Base-by-base conservation (phyloP, 2,797 vertebrate genomes). In the Sciurus carolinensis region DNA sequence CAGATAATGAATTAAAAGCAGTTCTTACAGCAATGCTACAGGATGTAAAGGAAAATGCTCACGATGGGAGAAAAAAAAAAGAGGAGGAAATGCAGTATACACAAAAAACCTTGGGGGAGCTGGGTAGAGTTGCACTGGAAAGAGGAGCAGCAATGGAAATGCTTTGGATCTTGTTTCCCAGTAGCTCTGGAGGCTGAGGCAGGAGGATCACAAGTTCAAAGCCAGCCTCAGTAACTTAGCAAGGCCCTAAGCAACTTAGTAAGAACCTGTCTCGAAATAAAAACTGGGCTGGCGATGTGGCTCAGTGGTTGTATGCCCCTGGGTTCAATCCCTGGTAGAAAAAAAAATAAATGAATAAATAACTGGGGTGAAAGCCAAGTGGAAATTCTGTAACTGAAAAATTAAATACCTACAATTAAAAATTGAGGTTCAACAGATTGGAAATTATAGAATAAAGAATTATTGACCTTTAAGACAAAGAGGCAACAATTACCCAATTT, bases 341-440 rank as follows among this genome's bases (percentile, higher is more conserved):
- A 57, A 20, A 54, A 54, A 18, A 54, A 52, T 52, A 57, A 57
- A 57, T 22, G 20, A 57, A 57, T 22, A 15, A 52, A 22, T 7
- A 69, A 87, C n/a, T 36, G 30, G 57, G 36, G 24, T 42, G 36
- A 8, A 42, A 30, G 1, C 8, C 59, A 79, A 82, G 39, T 54
- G 13, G 26, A 91, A 94, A 83, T 94, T 90, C 10, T 69, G 44
- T 50, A 90, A 33, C 26, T 64, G 28, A 91, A 86, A 89, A 59
- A 64, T 20, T 47, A 54, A 59, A 82, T 44, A 71, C 4, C 30
- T 67, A 54, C 54, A 66, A 77, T 80, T 36, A 81, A 87, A 93
- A 79, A 75, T 62, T 89, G 33, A 52, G 59, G 59, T 2, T 90
- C 1, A 90, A 54, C 8, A 87, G 50, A 64, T 47, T 30, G 39